phyloP scores from a whole-genome alignment of 2,797 vertebrate species.

The Amblyopsis hoosieri region DNA sequence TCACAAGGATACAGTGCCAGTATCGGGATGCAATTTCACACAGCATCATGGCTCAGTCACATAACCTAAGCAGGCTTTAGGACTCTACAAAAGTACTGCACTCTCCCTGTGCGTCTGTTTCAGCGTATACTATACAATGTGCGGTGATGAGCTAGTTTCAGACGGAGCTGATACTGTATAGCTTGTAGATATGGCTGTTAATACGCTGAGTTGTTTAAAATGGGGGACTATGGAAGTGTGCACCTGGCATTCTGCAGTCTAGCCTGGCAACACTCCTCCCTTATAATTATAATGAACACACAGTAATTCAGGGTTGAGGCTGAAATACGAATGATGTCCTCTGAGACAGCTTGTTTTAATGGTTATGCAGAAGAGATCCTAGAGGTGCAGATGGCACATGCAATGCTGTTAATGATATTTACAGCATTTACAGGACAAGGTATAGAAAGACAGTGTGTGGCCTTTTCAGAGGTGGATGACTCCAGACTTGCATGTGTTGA shows the following conservation, averaged over 20 bases:
- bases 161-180: slow-evolving; percentile 71
- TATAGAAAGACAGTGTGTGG: slow-evolving; percentile 65
- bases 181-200: slow-evolving; percentile 70
- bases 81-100: slow-evolving; percentile 76
- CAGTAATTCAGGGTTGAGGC: slow-evolving; percentile 81
- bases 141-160: slow-evolving; percentile 58
- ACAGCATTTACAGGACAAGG: slow-evolving; percentile 73
- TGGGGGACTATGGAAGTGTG: slow-evolving; percentile 77
- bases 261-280: slow-evolving; percentile 79
- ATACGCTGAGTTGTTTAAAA: slow-evolving; percentile 74
- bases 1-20: slow-evolving; percentile 82
- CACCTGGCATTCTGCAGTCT: slow-evolving; percentile 75
- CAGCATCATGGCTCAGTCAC: slow-evolving; percentile 80
- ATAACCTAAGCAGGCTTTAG: slow-evolving; percentile 82
- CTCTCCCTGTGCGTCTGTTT: slow-evolving; percentile 62
- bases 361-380: slow-evolving; percentile 80
- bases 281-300: slow-evolving; percentile 82
- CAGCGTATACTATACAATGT: slow-evolving; percentile 49
- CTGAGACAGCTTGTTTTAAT: slow-evolving; percentile 82
- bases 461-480: slow-evolving; percentile 58
- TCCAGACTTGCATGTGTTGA: slow-evolving; percentile 13
- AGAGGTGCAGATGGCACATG: slow-evolving; percentile 81
- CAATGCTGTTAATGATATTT: slow-evolving; percentile 80
- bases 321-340: slow-evolving; percentile 81
- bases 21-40: slow-evolving; percentile 84